Evolutionary conservation across 1,140 invertebrate species (phyloP), one percentile per base, ranked within the genome.

Genomic region (Bombus confusus): DNA sequence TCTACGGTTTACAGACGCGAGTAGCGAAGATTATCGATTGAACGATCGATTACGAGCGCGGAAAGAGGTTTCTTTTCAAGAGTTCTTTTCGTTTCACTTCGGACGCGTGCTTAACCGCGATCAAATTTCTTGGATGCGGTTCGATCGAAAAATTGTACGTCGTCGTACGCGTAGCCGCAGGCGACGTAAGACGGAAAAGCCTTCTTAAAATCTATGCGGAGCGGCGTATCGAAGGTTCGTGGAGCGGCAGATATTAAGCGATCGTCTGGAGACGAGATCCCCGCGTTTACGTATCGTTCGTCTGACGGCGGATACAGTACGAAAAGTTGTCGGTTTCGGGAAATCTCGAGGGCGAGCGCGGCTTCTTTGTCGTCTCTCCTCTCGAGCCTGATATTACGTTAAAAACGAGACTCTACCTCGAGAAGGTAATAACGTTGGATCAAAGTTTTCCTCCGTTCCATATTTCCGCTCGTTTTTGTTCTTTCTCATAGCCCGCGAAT

Each of bases 341-440:
- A 41, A 59, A 78, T 57, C 66, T 34, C 37, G n/a, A 39, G 34
- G 25, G n/a, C 43, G 39, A 10, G 5, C 10, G 4, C 4, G 34
- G n/a, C 1, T n/a, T 62, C 59, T 62, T 66, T 34, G 59, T 39
- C 43, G 59, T 52, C 28, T 78, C 34, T 43, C 12, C 22, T 68
- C 43, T 62, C 71, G 13, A 47, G 8, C 34, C 15, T 37, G 69
- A 71, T 80, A 80, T 81, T 64, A 59, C 37, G 34, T 59, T 78
- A 71, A 79, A 66, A 80, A 81, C 69, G 18, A 74, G 31, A 64
- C 83, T 41, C 81, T 79, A 43, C 80, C 92, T 91, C 83, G 89
- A 93, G 91, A 92, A 92, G 89, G 92, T 93, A 94, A 95, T 95
- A 95, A 94, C 89, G 93, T 84, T 91, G 94, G 93, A 94, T 95